Evolutionary conservation across 2,113 vertebrate species (phyloP).

Genomic region (Phaethon lepturus): DNA sequence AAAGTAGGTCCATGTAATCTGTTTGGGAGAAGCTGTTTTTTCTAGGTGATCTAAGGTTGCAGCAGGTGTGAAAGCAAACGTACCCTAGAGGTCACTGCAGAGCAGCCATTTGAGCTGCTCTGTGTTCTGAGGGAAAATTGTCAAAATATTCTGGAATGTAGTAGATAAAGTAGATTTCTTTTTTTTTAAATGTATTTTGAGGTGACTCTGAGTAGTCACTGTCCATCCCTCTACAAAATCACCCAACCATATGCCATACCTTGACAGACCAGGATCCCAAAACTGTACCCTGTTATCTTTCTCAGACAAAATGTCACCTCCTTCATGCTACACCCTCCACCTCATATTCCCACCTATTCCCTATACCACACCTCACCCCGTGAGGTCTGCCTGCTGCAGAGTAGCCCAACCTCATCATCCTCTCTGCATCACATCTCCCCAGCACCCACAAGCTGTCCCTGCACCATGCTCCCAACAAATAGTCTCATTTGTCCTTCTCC

Average conservation of each 20-base stretch:
- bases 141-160: neutral
- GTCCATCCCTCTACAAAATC: neutral
- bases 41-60: neutral
- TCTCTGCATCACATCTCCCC: neutral
- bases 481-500: neutral
- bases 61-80: neutral
- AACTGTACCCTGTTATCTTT: neutral
- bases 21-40: neutral
- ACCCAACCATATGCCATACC: neutral
- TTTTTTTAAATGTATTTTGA: neutral
- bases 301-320: neutral
- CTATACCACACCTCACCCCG: fast-evolving
- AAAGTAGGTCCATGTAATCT: neutral
- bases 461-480: neutral
- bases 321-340: neutral
- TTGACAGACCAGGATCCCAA: neutral
- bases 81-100: conserved; percentile 15
- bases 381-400: neutral
- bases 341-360: neutral
- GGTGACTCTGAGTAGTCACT: neutral
- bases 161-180: neutral
- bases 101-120: neutral
- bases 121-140: neutral
- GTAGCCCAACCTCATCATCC: neutral
- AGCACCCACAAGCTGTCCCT: neutral